Conservation (phyloP, 2,113 vertebrate species). For the Daboia siamensis region DNA sequence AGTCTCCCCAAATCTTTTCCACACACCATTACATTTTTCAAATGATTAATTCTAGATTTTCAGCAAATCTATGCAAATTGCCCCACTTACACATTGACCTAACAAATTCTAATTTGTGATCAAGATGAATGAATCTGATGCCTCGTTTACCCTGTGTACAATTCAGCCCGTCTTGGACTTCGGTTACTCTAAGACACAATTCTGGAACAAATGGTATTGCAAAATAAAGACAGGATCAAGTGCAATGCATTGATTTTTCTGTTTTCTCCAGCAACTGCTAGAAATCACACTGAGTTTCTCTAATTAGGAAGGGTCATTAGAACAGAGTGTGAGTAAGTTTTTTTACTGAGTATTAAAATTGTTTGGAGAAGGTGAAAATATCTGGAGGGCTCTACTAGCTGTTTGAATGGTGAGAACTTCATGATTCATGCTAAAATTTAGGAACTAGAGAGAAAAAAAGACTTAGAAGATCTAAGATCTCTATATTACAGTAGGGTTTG, state of each 20-base stretch:
- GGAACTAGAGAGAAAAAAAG: no score
- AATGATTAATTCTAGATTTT: not conserved
- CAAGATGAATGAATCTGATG: not conserved
- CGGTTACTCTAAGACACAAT: not conserved
- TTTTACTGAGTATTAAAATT: not conserved
- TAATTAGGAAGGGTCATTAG: conserved; percentile 3
- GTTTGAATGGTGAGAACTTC: not conserved
- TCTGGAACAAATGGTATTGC: not conserved
- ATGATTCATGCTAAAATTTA: not conserved
- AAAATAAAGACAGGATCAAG: not conserved
- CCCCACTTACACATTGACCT: not conserved
- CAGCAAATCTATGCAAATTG: not conserved
- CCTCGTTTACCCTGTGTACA: not conserved
- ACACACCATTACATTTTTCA: no score
- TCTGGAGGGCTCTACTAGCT: not conserved
- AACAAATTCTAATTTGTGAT: not conserved
- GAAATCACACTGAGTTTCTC: not conserved
- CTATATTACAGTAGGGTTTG: not conserved
- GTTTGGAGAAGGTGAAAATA: not conserved
- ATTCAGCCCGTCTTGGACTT: not conserved
- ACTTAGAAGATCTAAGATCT: not conserved
- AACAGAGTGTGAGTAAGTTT: not conserved
- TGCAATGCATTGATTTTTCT: not conserved
- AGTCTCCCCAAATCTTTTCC: no score
- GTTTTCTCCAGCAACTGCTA: not conserved